These are phyloP conservation scores for Drosophila burlai DNA, from an alignment of 1,140 invertebrate species.

Conservation along the genomic window DNA sequence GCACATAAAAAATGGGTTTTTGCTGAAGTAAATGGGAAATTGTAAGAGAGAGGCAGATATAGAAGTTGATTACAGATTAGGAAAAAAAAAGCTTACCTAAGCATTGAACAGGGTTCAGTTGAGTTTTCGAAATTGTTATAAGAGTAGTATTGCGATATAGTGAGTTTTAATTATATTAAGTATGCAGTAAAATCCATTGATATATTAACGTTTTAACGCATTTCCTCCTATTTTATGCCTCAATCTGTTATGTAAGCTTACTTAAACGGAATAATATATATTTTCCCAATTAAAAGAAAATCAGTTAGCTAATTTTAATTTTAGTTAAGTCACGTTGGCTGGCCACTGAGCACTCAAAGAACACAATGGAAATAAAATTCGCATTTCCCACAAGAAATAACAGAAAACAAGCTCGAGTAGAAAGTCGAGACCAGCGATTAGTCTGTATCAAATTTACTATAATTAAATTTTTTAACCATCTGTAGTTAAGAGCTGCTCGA, in stretches of 20 bases:
- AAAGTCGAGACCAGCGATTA: slow-evolving; percentile 34
- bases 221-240: not conserved
- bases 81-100: slow-evolving; percentile 13
- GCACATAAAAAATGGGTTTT: slow-evolving; percentile 11
- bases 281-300: slow-evolving; percentile 11
- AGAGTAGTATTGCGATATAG: not conserved
- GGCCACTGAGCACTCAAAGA: slow-evolving; percentile 1
- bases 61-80: not conserved
- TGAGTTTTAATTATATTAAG: not conserved
- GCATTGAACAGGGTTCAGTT: slow-evolving; percentile 1
- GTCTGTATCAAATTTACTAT: slow-evolving; percentile 29
- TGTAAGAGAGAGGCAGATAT: slow-evolving; percentile 10
- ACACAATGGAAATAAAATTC: slow-evolving; percentile 23
- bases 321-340: slow-evolving; percentile 9
- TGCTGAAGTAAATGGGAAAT: slow-evolving; percentile 1
- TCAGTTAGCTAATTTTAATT: slow-evolving; percentile 5
- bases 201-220: no score
- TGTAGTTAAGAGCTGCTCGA: slow-evolving; percentile 23
- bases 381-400: slow-evolving; percentile 19
- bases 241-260: not conserved
- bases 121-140: not conserved
- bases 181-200: not conserved
- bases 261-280: not conserved
- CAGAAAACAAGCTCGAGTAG: slow-evolving; percentile 20
- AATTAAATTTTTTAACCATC: slow-evolving; percentile 44